Evolutionary conservation across 2,113 vertebrate species (phyloP).

Genomic region (Rhinopithecus roxellana): DNA sequence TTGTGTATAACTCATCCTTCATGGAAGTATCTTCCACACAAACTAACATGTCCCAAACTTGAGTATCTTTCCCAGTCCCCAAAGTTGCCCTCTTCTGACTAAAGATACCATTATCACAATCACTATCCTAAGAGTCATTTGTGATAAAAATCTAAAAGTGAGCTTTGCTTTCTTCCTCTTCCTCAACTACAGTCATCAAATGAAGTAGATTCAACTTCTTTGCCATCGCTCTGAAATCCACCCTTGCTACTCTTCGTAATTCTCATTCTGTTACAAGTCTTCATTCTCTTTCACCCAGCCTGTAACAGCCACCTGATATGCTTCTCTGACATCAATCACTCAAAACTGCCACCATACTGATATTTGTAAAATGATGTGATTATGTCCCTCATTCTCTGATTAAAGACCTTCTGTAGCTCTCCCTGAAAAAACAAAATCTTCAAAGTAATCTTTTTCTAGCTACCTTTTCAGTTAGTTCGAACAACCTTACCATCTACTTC

Average conservation of each 20-base stretch:
- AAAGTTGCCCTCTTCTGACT: not conserved
- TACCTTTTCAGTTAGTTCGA: no score
- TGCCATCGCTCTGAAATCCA: not conserved
- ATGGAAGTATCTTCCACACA: not conserved
- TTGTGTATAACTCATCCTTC: not conserved
- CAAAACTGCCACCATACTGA: not conserved
- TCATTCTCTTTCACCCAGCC: not conserved
- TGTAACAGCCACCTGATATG: not conserved
- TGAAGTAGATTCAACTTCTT: not conserved
- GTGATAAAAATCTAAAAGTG: not conserved
- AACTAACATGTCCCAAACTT: not conserved
- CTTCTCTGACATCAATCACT: not conserved
- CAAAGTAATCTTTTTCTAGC: not conserved
- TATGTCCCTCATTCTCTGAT: not conserved
- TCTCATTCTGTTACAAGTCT: not conserved
- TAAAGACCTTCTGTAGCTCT: not conserved
- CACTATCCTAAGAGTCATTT: not conserved
- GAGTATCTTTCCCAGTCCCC: not conserved
- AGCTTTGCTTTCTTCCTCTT: slow-evolving; percentile 7
- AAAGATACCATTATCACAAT: not conserved
- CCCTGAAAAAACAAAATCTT: slow-evolving; percentile 16
- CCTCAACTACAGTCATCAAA: not conserved
- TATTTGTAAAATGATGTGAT: not conserved
- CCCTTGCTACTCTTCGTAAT: not conserved
- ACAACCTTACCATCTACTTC: not conserved